These are phyloP conservation scores for Esox masquinongy DNA, from an alignment of 2,797 vertebrate species.

Conservation along the genomic window DNA sequence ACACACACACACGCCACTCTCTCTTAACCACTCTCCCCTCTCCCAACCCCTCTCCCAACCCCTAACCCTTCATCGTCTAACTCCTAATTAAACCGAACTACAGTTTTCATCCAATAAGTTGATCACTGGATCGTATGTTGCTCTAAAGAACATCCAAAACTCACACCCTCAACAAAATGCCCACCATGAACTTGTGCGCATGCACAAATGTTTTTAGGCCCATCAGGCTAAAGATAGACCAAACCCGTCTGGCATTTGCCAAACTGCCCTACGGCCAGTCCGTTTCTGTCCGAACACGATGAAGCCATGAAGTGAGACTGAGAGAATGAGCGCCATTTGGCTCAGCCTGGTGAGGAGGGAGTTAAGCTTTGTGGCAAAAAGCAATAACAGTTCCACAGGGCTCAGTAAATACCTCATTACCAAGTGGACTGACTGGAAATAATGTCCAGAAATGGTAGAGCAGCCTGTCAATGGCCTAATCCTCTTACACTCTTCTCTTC, in stretches of 20 bases:
- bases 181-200: background rate
- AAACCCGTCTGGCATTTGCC: background rate
- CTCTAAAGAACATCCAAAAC: background rate
- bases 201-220: background rate
- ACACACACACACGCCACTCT: background rate
- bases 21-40: background rate
- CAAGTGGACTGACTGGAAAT: conserved; percentile 37
- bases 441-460: conserved; percentile 36
- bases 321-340: background rate
- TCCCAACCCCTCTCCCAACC: background rate
- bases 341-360: conserved; percentile 24
- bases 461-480: conserved; percentile 63
- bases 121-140: background rate
- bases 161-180: background rate
- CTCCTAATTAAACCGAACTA: background rate
- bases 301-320: background rate
- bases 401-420: conserved; percentile 54
- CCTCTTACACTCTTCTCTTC: conserved; percentile 52
- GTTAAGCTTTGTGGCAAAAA: conserved; percentile 14
- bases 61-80: background rate
- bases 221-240: background rate
- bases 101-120: background rate
- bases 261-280: background rate
- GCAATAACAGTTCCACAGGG: conserved; percentile 33
- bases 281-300: background rate